Percentiles rank a stretch among this genome's conserved stretches.
phyloP scores from a whole-genome alignment of 92 coral and sea anemone species.

The Desmophyllum pertusum region DNA sequence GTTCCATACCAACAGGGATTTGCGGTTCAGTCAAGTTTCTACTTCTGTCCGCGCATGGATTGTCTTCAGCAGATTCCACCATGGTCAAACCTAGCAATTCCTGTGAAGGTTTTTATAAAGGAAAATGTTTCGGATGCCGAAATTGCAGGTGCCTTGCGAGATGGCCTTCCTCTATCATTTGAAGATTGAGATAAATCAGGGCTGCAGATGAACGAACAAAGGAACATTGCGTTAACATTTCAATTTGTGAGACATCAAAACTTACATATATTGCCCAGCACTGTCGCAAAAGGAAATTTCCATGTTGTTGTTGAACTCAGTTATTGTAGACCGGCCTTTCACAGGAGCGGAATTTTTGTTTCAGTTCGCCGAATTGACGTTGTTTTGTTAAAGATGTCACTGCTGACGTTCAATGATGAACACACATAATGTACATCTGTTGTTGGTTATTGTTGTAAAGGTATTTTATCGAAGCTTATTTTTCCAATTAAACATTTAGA shows the following conservation, averaged over 20 bases:
- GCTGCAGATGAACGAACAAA: conserved; percentile 2
- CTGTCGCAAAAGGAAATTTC: conserved; percentile 17
- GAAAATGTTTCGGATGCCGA: conserved; percentile 34
- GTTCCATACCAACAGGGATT: conserved; percentile 18
- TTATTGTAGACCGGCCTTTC: too few relatives aligned
- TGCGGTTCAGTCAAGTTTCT: conserved; percentile 23
- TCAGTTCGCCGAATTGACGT: too few relatives aligned
- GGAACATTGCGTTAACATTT: conserved; percentile 13
- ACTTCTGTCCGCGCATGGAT: conserved; percentile 21
- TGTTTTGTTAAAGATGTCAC: conserved; percentile 14
- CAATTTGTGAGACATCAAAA: conserved; percentile 9
- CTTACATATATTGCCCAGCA: too few relatives aligned
- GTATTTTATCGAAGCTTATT: conserved; percentile 17
- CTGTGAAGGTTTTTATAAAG: conserved; percentile 17
- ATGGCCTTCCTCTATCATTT: conserved; percentile 36
- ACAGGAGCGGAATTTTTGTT: too few relatives aligned
- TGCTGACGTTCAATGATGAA: conserved; percentile 19
- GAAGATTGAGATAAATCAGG: conserved; percentile 20
- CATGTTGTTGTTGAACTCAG: conserved; percentile 21
- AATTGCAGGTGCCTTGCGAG: conserved; percentile 24
- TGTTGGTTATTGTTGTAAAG: not conserved
- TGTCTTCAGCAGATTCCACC: conserved; percentile 22
- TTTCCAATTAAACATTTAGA: conserved; percentile 8
- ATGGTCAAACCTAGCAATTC: conserved; percentile 25
- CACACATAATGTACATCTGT: conserved; percentile 22